Base-by-base conservation (phyloP, 2,888 invertebrate species). In the Gryllus longicercus region DNA sequence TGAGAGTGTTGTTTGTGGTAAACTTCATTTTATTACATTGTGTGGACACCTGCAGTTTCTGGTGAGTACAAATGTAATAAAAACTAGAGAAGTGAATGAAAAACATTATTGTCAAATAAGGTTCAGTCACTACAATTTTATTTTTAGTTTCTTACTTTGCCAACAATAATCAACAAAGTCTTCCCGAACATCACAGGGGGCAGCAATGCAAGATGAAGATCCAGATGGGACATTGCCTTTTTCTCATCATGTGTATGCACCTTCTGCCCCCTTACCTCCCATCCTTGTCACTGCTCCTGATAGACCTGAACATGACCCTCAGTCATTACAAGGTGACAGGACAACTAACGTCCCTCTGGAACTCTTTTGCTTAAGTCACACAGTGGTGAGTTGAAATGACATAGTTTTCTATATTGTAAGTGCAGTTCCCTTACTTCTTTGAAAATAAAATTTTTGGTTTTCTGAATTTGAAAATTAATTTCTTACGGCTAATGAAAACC, bases 141-240 rank as follows among this genome's bases (percentile, higher is more conserved):
- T 82, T 89, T 89, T 8, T 87, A 95, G 95, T 87, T 94, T 81
- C 86, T 96, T 80, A 96, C 96, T 0, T 88, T 95, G 85, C 97
- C 97, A 3, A 93, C 94, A 2, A 92, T 94, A 81, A 95, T 95
- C 0, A 96, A 96, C 86, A 93, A 93, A 85, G 95, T 95, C 85
- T 96, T 97, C 85, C 97, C 97, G 95, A 79, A 96, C 96, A 0
- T 93, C 94, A 0, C 96, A 96, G 88, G 93, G 93, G 50, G 93
- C 92, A 2, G 89, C 92, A 0, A 92, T 93, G 92, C 91, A 92
- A 86, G 87, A 90, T 80, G 74, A 82, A 0, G 84, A 85, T 74
- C 82, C 85, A 82, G 82, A 84, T 78, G 82, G 84, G 51, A 82
- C 84, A 51, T 83, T 84, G 83, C 88, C 90, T 50, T 92, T 92